Percentiles rank a stretch among this genome's conserved stretches.
Evolutionary conservation across 2,797 vertebrate species (phyloP).

Genomic region (Lateolabrax maculatus): DNA sequence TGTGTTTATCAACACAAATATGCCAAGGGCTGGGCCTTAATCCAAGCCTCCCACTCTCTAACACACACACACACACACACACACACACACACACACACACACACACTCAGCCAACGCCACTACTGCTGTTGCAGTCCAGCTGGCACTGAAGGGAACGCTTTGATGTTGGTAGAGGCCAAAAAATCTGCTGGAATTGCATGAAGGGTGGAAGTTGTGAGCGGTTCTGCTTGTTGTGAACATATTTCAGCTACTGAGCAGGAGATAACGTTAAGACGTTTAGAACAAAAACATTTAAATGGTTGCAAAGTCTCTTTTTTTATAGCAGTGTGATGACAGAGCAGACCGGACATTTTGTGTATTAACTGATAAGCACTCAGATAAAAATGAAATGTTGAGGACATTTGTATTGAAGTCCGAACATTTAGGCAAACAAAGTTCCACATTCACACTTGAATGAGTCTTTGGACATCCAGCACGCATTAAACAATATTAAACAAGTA

Average conservation of each 20-base stretch:
- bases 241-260: conserved; percentile 60
- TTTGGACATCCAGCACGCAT: neutral
- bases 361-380: conserved; percentile 13
- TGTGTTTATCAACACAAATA: conserved; percentile 68
- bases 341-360: conserved; percentile 1
- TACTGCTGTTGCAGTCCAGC: conserved; percentile 66
- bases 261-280: conserved; percentile 53
- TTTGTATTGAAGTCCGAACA: conserved; percentile 6
- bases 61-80: conserved; percentile 35
- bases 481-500: conserved; percentile 4
- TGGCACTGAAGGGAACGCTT: conserved; percentile 70
- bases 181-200: conserved; percentile 68
- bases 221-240: conserved; percentile 60
- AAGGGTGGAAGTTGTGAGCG: conserved; percentile 61
- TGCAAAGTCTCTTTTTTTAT: conserved; percentile 6
- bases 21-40: conserved; percentile 49
- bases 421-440: conserved; percentile 4
- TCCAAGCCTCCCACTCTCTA: conserved; percentile 56
- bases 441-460: conserved; percentile 14
- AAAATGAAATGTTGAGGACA: conserved; percentile 22
- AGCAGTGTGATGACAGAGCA: conserved; percentile 11
- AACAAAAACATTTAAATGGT: conserved; percentile 53
- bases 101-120: conserved; percentile 36
- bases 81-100: conserved; percentile 32
- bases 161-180: conserved; percentile 71